Evolutionary conservation across 1,140 invertebrate species (phyloP).

Genomic region (Dreissena polymorpha): DNA sequence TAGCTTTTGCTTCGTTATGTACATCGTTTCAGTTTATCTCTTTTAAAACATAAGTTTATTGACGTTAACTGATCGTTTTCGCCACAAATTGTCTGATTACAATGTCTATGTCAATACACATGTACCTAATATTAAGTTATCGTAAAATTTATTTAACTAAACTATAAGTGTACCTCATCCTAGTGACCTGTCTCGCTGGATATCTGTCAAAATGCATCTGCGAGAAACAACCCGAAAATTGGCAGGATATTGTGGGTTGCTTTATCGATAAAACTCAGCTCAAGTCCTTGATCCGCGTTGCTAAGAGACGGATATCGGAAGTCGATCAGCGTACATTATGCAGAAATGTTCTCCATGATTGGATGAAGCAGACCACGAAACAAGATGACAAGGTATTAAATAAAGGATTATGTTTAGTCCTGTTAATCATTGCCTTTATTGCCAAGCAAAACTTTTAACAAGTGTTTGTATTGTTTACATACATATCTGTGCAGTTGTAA

Average conservation of each 20-base stretch:
- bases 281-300: neutral
- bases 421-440: neutral
- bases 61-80: neutral
- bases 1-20: neutral
- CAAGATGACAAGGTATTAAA: slow-evolving; percentile 11
- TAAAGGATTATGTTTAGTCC: neutral
- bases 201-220: neutral
- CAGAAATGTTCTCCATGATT: slow-evolving; percentile 3
- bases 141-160: neutral
- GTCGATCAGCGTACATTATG: neutral
- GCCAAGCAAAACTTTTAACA: no score
- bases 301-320: neutral
- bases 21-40: neutral
- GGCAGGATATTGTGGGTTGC: neutral
- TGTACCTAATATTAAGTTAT: neutral
- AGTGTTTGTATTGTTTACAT: neutral
- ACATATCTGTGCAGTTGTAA: neutral
- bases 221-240: neutral
- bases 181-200: neutral
- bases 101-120: neutral
- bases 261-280: neutral
- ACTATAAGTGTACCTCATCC: neutral
- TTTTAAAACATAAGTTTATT: neutral
- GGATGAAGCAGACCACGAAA: slow-evolving; percentile 10
- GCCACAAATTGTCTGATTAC: neutral